A percentile compares a stretch with the other conserved stretches of the same genome.
phyloP scores from a whole-genome alignment of 2,797 vertebrate genomes.

The Hippopotamyrus pictus region DNA sequence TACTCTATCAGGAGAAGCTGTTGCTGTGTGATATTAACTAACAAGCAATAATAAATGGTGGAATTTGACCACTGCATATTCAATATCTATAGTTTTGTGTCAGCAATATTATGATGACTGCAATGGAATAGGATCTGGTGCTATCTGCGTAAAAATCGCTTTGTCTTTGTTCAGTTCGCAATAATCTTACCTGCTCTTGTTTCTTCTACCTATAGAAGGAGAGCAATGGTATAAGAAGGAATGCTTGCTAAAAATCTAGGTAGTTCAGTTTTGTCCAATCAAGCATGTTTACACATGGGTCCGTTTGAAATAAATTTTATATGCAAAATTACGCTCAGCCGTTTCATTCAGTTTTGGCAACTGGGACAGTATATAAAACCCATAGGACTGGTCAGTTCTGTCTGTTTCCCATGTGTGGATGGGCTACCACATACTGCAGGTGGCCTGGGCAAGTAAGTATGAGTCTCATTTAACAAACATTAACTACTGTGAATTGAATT shows the following conservation, averaged over 20 bases:
- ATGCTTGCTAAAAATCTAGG: background rate
- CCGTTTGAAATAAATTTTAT: background rate
- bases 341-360: background rate
- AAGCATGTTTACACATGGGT: background rate
- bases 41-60: background rate
- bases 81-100: background rate
- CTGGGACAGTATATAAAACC: background rate
- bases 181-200: background rate
- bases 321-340: background rate
- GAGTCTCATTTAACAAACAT: conserved; percentile 6
- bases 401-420: background rate
- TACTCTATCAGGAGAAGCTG: background rate
- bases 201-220: background rate
- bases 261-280: background rate
- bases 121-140: background rate
- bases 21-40: background rate
- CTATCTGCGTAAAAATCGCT: background rate
- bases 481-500: background rate
- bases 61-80: background rate
- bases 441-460: background rate
- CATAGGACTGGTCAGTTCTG: background rate
- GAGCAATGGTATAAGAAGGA: background rate
- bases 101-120: background rate
- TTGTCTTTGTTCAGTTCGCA: background rate
- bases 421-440: background rate